Percentiles rank a stretch among this genome's conserved stretches.
These are phyloP conservation scores for Anthoptus insignis DNA, from an alignment of 2,888 invertebrate genomes.

Conservation along the genomic window DNA sequence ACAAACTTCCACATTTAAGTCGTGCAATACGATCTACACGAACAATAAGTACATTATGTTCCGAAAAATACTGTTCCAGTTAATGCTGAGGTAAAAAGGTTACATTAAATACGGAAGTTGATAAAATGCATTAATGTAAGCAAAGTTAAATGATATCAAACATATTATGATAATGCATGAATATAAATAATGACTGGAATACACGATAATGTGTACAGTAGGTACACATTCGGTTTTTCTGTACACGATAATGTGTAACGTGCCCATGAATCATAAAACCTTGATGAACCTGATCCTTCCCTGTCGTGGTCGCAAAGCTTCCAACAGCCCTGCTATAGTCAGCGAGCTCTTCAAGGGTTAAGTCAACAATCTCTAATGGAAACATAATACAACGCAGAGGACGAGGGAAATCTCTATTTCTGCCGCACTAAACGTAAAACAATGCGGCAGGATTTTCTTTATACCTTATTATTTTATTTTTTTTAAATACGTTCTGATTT, in stretches of 20 bases:
- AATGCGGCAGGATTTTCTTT: constrained; percentile 69
- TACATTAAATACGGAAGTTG: no score
- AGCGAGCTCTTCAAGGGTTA: constrained; percentile 65
- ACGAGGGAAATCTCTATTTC: constrained; percentile 66
- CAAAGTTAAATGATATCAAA: no score
- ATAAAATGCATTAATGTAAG: no score
- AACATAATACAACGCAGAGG: constrained; percentile 69
- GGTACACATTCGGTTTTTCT: no score
- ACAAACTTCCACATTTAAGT: not conserved
- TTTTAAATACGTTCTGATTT: constrained; percentile 56
- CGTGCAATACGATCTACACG: no score
- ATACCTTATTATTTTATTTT: constrained; percentile 66
- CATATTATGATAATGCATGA: no score
- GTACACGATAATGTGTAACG: no score
- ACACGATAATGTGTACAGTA: no score
- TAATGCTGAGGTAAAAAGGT: no score
- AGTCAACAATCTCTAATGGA: constrained; percentile 78
- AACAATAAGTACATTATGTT: no score
- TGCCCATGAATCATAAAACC: constrained; percentile 69
- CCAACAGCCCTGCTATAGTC: constrained; percentile 50
- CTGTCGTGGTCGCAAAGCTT: constrained; percentile 53
- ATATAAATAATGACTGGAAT: no score
- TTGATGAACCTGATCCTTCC: constrained; percentile 66
- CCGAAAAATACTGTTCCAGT: no score
- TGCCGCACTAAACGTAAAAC: constrained; percentile 69